Conservation (phyloP, 2,888 invertebrate species). For the Tetramorium bicarinatum region DNA sequence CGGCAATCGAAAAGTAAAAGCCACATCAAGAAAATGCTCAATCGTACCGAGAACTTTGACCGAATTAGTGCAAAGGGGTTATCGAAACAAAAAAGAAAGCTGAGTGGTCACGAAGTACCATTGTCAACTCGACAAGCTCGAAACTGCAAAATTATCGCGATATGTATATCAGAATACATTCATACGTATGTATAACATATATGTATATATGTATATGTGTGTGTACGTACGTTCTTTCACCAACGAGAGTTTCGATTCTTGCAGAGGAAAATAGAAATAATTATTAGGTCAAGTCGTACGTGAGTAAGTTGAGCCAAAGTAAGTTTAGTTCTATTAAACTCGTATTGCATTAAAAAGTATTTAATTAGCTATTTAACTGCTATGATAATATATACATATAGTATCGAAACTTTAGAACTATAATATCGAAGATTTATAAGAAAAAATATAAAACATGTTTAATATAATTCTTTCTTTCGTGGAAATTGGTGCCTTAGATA, state of each 20-base stretch:
- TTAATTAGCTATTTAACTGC: not conserved
- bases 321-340: no score
- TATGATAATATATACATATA: not conserved
- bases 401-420: not conserved
- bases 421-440: not conserved
- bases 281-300: not conserved
- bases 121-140: slow-evolving; percentile 12
- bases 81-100: slow-evolving; percentile 33
- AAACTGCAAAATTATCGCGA: slow-evolving; percentile 10
- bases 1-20: slow-evolving; percentile 11
- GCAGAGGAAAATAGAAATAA: not conserved
- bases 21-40: not conserved
- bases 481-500: not conserved
- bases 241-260: not conserved
- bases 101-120: slow-evolving; percentile 19
- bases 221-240: not conserved
- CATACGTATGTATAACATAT: not conserved
- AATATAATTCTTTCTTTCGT: not conserved
- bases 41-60: slow-evolving; percentile 30
- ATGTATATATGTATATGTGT: no score
- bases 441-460: not conserved
- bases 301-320: no score
- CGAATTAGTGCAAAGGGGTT: slow-evolving; percentile 13
- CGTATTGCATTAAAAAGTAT: no score
- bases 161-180: not conserved